Conservation (phyloP, 2,888 invertebrate species). For the Eupithecia vulgata region DNA sequence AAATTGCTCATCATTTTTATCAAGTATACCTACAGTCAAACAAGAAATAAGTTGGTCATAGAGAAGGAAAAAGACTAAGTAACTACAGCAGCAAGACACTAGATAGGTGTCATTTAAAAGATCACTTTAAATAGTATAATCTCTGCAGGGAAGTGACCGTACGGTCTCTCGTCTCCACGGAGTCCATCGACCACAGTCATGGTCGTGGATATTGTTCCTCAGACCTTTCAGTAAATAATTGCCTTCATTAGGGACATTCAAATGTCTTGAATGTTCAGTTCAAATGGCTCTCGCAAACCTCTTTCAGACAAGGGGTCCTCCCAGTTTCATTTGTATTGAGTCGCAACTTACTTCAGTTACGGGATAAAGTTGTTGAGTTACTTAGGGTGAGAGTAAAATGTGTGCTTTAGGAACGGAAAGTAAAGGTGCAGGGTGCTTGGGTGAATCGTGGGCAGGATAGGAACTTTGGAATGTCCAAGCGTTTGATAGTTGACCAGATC, state of each 20-base stretch:
- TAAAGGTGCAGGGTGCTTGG: not conserved
- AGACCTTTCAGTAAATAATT: not conserved
- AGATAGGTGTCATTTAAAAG: not conserved
- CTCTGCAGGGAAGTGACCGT: not conserved
- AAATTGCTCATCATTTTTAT: not conserved
- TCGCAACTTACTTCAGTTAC: not conserved
- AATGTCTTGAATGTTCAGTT: constrained; percentile 3
- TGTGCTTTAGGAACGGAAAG: not conserved
- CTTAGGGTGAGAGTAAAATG: not conserved
- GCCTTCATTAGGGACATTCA: not conserved
- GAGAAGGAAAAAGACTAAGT: not conserved
- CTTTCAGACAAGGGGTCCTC: not conserved
- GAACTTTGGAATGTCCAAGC: not conserved
- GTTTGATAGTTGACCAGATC: not conserved
- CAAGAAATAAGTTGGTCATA: not conserved
- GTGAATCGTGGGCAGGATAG: not conserved
- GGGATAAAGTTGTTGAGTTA: not conserved
- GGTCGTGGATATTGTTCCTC: not conserved
- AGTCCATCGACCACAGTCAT: not conserved
- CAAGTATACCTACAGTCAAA: not conserved
- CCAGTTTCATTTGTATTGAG: not conserved
- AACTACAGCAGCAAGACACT: not conserved
- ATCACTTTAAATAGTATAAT: not conserved
- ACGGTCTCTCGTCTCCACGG: not conserved
- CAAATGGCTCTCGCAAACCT: not conserved